Percentiles rank a stretch among this genome's conserved stretches.
Evolutionary conservation across 2,797 vertebrate species (phyloP).

Genomic region (Pangasius larnaudii): DNA sequence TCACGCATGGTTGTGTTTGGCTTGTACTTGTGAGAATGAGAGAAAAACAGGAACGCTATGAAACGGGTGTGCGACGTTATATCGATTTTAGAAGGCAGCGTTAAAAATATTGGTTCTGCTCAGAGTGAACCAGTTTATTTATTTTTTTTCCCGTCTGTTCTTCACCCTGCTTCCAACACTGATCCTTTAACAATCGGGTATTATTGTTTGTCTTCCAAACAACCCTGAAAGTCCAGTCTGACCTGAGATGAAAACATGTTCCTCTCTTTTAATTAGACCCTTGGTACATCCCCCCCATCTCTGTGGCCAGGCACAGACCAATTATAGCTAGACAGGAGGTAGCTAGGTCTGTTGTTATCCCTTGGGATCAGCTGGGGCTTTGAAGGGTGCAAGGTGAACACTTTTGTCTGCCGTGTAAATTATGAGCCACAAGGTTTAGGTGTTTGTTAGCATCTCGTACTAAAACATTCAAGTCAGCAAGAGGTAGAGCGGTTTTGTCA

Average conservation of each 20-base stretch:
- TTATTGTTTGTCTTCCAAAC: slow-evolving; percentile 15
- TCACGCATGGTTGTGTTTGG: background rate
- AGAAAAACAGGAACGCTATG: background rate
- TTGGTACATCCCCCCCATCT: slow-evolving; percentile 13
- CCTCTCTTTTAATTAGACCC: slow-evolving; percentile 42
- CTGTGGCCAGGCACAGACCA: slow-evolving; percentile 30
- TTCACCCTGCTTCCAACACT: background rate
- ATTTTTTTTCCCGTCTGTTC: background rate
- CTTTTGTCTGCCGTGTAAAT: slow-evolving; percentile 33
- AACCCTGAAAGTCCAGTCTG: slow-evolving; percentile 34
- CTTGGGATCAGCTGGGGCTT: slow-evolving; percentile 32
- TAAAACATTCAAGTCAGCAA: background rate
- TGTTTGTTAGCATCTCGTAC: background rate
- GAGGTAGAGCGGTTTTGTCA: background rate
- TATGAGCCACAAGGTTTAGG: slow-evolving; percentile 5
- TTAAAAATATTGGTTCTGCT: background rate
- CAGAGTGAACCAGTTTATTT: background rate
- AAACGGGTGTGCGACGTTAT: background rate
- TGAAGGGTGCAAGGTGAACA: slow-evolving; percentile 34
- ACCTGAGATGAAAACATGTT: slow-evolving; percentile 35
- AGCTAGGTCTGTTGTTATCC: slow-evolving; percentile 27
- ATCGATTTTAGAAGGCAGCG: background rate
- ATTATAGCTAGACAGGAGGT: slow-evolving; percentile 36
- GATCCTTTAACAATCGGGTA: slow-evolving; percentile 28
- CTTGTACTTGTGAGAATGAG: background rate